Evolutionary conservation across 2,888 invertebrate species (phyloP), one percentile per base, ranked within the genome.

Genomic region (Apamea anceps): DNA sequence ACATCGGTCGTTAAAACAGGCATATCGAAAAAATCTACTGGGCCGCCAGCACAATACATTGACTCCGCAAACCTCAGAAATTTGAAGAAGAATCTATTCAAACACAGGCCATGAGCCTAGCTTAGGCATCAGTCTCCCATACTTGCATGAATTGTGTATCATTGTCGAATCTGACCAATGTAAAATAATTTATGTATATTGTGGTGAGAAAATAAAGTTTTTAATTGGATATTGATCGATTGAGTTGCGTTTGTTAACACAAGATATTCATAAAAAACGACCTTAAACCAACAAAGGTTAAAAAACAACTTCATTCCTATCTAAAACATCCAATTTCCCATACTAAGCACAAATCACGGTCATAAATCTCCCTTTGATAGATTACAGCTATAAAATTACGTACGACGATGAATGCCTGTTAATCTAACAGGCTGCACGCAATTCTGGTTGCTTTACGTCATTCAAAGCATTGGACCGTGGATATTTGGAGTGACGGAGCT

Each of bases 301-400:
- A 74, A 70, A 60, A 77, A 77, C 68, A 67, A 86, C 75, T 79
- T 42, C 15, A 66, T 45, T 78, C 15, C 51, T 60, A 76, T 75
- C 77, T 51, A 60, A 75, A 78, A 75, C 73, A 63, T 82, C 75
- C 51, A 77, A 86, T 85, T 73, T 86, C 77, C 79, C 42, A 37
- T 66, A 76, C 67, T 67, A 77, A 68, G 62, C 77, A 72, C 48
- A 77, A 87, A 87, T 77, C 85, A 63, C 21, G 51, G 60, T 3
- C 77, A 82, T 86, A 87, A 87, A 87, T 87, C 88, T 80, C 82
- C 15, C 51, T 85, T 87, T 87, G 78, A 87, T 86, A 82, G 77
- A 87, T 85, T 81, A 87, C 80, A 76, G 77, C 79, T 83, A 86
- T 87, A 86, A 85, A 82, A 87, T 87, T 78, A 87, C 81, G 74